A percentile compares a stretch with the other conserved stretches of the same genome.
phyloP scores from a whole-genome alignment of 2,888 invertebrate genomes.

The Prenolepis imparis region DNA sequence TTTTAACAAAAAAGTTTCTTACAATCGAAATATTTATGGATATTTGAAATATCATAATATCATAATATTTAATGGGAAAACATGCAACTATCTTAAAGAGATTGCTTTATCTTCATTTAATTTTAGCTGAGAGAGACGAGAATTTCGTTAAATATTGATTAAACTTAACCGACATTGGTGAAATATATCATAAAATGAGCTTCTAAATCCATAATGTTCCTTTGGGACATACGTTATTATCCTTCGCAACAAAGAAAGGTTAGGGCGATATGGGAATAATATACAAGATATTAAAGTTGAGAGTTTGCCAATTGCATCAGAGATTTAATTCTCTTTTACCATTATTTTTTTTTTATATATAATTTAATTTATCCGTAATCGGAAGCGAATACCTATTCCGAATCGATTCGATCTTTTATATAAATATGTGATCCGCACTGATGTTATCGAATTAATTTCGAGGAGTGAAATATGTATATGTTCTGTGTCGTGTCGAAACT shows the following conservation, averaged over 20 bases:
- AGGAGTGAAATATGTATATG: no score
- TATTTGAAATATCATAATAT: neutral
- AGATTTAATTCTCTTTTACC: neutral
- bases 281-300: neutral
- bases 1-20: neutral
- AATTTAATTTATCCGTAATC: neutral
- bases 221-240: constrained; percentile 12
- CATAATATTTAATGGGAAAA: neutral
- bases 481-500: neutral
- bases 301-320: neutral
- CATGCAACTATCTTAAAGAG: neutral
- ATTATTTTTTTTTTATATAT: neutral
- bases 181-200: constrained; percentile 22
- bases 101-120: neutral
- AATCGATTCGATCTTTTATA: neutral
- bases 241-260: neutral
- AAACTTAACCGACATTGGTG: constrained; percentile 11
- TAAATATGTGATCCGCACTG: neutral
- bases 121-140: neutral
- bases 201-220: neutral
- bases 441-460: neutral
- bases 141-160: neutral
- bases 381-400: neutral
- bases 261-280: neutral
- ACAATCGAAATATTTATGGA: neutral